A percentile compares a stretch with the other conserved stretches of the same genome.
phyloP scores from a whole-genome alignment of 1,140 invertebrate genomes.

The Anoplolepis gracilipes region DNA sequence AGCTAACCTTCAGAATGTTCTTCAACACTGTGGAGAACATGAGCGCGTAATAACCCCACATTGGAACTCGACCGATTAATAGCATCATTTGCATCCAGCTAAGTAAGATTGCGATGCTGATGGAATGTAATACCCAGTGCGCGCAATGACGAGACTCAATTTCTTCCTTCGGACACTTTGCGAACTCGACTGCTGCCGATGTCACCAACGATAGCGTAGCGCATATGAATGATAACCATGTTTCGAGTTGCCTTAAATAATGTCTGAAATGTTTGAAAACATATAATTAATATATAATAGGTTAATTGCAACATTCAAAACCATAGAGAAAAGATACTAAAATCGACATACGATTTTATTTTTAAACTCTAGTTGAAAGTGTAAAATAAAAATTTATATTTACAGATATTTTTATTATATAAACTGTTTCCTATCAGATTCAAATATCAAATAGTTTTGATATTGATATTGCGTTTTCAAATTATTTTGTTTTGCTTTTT shows the following conservation, averaged over 20 bases:
- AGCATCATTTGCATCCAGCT: conserved; percentile 87
- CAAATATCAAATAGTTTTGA: too few relatives aligned
- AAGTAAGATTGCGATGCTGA: conserved; percentile 84
- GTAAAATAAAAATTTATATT: background rate
- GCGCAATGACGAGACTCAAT: conserved; percentile 61
- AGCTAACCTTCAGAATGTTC: conserved; percentile 84
- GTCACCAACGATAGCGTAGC: conserved; percentile 73
- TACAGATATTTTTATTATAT: background rate
- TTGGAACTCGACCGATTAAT: conserved; percentile 85
- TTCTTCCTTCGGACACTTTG: background rate
- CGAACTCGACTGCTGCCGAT: background rate
- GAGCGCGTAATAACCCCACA: conserved; percentile 85
- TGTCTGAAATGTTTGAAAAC: conserved; percentile 51
- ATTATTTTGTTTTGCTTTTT: too few relatives aligned
- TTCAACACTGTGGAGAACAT: conserved; percentile 86
- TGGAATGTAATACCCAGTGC: conserved; percentile 81
- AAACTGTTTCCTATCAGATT: background rate
- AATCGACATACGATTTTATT: too few relatives aligned
- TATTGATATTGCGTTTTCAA: too few relatives aligned
- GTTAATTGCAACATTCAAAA: background rate
- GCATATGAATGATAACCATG: conserved; percentile 62
- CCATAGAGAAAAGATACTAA: too few relatives aligned
- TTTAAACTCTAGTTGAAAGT: too few relatives aligned
- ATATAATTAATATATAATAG: background rate
- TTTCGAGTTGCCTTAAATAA: conserved; percentile 65